These are phyloP conservation scores for Cecidostiba fungosa DNA, from an alignment of 2,888 invertebrate genomes.

Conservation along the genomic window DNA sequence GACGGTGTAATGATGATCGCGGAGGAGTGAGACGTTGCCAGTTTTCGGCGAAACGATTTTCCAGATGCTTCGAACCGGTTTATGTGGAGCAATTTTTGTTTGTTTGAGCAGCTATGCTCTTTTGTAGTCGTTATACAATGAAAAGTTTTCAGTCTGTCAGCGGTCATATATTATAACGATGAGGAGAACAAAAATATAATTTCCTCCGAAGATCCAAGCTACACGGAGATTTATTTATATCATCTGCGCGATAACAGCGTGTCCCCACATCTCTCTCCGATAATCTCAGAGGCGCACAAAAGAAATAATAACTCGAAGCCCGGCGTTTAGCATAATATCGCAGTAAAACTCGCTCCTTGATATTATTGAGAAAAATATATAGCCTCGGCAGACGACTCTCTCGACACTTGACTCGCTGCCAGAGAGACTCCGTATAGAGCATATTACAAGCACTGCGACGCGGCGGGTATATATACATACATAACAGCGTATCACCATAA, in stretches of 20 bases:
- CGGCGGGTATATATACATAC: neutral
- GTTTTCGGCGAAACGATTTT: neutral
- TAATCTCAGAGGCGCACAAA: neutral
- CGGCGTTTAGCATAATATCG: conserved; percentile 56
- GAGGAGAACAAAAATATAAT: too few species aligned
- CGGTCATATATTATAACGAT: too few species aligned
- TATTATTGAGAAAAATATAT: conserved; percentile 8
- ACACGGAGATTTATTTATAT: neutral
- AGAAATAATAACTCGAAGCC: neutral
- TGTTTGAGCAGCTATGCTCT: too few species aligned
- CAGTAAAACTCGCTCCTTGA: conserved; percentile 35
- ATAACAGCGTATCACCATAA: conserved; percentile 65
- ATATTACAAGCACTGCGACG: neutral
- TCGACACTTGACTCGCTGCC: conserved; percentile 58
- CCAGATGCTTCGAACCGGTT: neutral
- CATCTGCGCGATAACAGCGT: neutral
- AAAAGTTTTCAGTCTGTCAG: neutral
- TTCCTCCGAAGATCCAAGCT: too few species aligned
- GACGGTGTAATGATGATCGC: neutral
- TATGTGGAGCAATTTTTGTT: too few species aligned
- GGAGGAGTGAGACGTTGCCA: neutral
- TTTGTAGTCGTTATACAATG: neutral
- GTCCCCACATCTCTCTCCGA: neutral
- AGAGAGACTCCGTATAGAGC: neutral
- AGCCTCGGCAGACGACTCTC: conserved; percentile 7